Base-by-base conservation (phyloP, 2,888 invertebrate genomes). In the Tillus elongatus region DNA sequence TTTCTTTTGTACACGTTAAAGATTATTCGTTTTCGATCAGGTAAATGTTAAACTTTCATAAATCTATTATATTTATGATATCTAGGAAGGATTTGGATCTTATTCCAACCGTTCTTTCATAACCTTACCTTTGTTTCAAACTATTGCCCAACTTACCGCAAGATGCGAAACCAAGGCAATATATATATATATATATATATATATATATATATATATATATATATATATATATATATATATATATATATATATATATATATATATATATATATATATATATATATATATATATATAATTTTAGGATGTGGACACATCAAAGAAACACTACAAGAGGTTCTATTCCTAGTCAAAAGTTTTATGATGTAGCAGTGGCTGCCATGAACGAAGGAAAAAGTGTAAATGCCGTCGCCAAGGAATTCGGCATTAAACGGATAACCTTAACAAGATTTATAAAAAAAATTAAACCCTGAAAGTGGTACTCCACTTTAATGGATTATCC, bases 51-150 rank as follows among this genome's bases (percentile, higher is more conserved):
- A 6, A 28, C 28, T 28, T 6, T n/a, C 28, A 28, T 28, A 28
- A 28, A 28, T 28, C 11, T 28, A 28, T 28, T 6, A 3, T 28
- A 28, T 12, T 3, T 28, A 10, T n/a, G 28, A n/a, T 28, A 28
- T 3, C 10, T 28, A 28, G n/a, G n/a, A 28, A 28, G 4, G 11
- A 10, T 28, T n/a, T 28, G 28, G 4, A n/a, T 28, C n/a, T 6
- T 10, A 28, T 28, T 28, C 28, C 11, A 3, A 28, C 28, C n/a
- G n/a, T 3, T 28, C 11, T 28, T 28, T n/a, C 28, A 28, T 28
- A 28, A 28, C 28, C 28, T 28, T n/a, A 28, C 28, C n/a, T 28
- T 28, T n/a, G 28, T 28, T 28, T 28, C n/a, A 3, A 28, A 28
- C 4, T 28, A 10, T 28, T 3, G 28, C 28, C 4, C 4, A 28